phyloP scores from a whole-genome alignment of 2,797 vertebrate genomes.

The Rhinogobio ventralis region DNA sequence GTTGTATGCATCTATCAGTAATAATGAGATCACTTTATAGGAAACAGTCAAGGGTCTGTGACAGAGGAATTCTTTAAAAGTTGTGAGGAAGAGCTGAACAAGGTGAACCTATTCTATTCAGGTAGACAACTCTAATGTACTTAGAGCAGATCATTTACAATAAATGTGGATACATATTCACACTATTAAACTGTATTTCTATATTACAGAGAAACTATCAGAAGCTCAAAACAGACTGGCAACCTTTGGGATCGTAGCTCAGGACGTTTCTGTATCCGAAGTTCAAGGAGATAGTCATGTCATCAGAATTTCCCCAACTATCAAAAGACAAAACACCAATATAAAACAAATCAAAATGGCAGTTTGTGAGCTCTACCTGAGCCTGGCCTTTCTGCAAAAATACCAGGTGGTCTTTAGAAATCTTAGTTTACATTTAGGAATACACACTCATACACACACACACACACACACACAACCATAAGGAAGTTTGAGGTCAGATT shows the following conservation, averaged over 20 bases:
- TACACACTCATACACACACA: not conserved
- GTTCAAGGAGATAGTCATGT: not conserved
- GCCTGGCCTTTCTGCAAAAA: conserved; percentile 64
- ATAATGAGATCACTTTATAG: conserved; percentile 1
- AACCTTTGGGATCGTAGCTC: conserved; percentile 53
- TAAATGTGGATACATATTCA: not conserved
- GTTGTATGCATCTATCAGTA: not conserved
- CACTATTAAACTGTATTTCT: not conserved
- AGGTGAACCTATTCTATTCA: conserved; percentile 66
- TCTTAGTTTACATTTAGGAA: not conserved
- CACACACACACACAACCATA: too few relatives aligned
- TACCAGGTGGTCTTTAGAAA: conserved; percentile 60
- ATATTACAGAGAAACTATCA: conserved; percentile 61
- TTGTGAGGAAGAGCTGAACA: conserved; percentile 65
- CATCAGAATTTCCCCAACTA: conserved; percentile 21
- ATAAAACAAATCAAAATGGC: conserved; percentile 63
- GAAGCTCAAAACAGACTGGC: conserved; percentile 60
- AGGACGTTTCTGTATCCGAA: conserved; percentile 24
- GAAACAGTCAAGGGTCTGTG: conserved; percentile 1
- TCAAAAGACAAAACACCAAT: conserved; percentile 37
- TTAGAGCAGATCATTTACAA: not conserved
- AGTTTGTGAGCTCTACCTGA: conserved; percentile 65
- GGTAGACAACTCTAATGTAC: conserved; percentile 53
- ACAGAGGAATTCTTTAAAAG: conserved; percentile 60
- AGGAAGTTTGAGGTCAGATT: too few relatives aligned